Conservation (phyloP, 2,797 vertebrate genomes). For the Coreius guichenoti region DNA sequence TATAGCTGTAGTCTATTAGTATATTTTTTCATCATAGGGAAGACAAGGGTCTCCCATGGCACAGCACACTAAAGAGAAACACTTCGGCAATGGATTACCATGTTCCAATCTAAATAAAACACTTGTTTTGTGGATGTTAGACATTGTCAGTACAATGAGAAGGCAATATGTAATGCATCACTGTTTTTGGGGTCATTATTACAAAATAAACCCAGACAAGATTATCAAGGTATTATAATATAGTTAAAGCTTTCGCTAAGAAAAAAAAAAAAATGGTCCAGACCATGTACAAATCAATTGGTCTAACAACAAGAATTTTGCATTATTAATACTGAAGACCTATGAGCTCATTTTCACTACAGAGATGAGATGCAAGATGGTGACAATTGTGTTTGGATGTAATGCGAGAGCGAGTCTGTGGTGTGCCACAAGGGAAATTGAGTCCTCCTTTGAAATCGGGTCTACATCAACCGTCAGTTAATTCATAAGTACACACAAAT, state of each 20-base stretch:
- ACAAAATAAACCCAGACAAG: not conserved
- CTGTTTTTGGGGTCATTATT: not conserved
- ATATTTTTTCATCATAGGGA: not conserved
- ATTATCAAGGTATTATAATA: not conserved
- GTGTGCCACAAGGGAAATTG: not conserved
- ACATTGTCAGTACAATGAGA: slow-evolving; percentile 1
- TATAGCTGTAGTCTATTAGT: slow-evolving; percentile 11
- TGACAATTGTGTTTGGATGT: not conserved
- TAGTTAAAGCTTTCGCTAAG: not conserved
- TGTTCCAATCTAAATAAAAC: slow-evolving; percentile 5
- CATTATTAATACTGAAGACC: not conserved
- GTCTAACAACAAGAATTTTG: not conserved
- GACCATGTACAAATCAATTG: not conserved
- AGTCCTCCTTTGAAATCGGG: not conserved
- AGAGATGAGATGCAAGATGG: not conserved
- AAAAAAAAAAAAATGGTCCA: not conserved
- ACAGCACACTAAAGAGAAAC: not conserved
- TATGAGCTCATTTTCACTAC: not conserved
- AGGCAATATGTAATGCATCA: not conserved
- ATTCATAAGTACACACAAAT: not conserved
- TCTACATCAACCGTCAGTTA: not conserved
- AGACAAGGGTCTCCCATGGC: not conserved
- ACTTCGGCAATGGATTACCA: slow-evolving; percentile 8
- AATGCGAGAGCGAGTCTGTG: not conserved
- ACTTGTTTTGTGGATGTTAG: not conserved